phyloP scores from a whole-genome alignment of 2,113 vertebrate genomes.

The Machaerirhynchus nigripectus region DNA sequence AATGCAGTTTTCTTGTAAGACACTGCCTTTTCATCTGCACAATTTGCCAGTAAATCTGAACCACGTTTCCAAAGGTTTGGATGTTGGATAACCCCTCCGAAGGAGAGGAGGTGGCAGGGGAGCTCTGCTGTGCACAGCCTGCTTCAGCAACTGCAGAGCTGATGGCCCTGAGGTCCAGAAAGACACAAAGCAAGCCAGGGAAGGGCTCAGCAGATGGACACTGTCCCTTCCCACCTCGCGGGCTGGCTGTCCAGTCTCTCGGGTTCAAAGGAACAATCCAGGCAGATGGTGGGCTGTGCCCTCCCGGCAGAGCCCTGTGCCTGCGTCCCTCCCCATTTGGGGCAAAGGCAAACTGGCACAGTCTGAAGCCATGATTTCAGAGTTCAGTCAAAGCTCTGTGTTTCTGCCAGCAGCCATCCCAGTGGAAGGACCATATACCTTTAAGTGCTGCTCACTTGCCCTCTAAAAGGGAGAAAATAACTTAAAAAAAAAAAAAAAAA shows the following conservation, averaged over 20 bases:
- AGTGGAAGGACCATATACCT: background rate
- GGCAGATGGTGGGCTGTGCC: background rate
- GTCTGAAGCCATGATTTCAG: background rate
- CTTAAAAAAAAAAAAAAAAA: background rate
- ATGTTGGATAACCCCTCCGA: background rate
- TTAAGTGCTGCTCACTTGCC: conserved; percentile 34
- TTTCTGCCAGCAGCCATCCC: conserved; percentile 22
- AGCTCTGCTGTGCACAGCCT: background rate
- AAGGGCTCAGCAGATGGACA: background rate
- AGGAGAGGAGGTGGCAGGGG: background rate
- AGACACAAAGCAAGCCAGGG: background rate
- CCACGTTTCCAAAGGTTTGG: background rate
- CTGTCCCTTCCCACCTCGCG: background rate
- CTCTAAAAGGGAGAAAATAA: conserved; percentile 31
- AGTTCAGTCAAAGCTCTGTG: background rate
- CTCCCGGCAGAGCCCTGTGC: background rate
- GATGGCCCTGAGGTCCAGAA: background rate
- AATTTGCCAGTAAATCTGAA: background rate
- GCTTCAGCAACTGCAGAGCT: background rate
- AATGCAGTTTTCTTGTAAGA: background rate
- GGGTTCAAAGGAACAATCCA: background rate
- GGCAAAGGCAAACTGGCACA: background rate
- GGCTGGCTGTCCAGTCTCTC: no score
- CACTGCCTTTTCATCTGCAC: background rate
- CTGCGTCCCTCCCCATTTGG: accelerated